Evolutionary conservation across 2,113 vertebrate species (phyloP).

Genomic region (Genyomyrus donnyi): DNA sequence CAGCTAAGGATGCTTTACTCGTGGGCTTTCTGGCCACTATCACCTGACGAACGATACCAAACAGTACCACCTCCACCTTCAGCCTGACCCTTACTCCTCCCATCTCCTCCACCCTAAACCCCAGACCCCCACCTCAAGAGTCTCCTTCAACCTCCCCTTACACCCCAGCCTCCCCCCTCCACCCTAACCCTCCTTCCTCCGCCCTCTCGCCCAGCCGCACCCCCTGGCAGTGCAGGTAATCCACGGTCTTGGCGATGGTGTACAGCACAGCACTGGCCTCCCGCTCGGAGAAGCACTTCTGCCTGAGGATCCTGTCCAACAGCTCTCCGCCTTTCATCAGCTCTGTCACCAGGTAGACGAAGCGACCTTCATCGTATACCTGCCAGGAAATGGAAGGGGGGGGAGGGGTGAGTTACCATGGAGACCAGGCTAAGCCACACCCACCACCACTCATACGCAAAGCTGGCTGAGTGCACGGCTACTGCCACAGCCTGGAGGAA

Average conservation of each 20-base stretch:
- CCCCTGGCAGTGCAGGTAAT: conserved; percentile 96
- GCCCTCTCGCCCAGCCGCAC: conserved; percentile 42
- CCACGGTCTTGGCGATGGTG: conserved; percentile 88
- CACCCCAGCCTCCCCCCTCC: no score
- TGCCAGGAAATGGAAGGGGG: conserved; percentile 35
- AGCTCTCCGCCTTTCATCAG: conserved; percentile 96
- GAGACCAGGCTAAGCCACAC: not conserved
- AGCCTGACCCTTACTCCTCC: not conserved
- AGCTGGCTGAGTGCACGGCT: not conserved
- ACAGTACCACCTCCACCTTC: no score
- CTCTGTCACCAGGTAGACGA: conserved; percentile 88
- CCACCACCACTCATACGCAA: not conserved
- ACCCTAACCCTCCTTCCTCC: no score
- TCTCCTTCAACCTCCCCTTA: no score
- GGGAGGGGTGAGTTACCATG: not conserved
- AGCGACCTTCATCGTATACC: conserved; percentile 91
- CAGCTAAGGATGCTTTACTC: not conserved
- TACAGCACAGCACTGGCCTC: conserved; percentile 89
- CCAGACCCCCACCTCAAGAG: not conserved
- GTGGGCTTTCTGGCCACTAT: not conserved
- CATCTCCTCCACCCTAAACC: not conserved
- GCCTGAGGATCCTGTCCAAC: conserved; percentile 84
- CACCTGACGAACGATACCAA: no score
- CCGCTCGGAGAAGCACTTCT: conserved; percentile 91
- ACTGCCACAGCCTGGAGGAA: not conserved